Base-by-base conservation (phyloP, 2,113 vertebrate species). In the Lates calcarifer region DNA sequence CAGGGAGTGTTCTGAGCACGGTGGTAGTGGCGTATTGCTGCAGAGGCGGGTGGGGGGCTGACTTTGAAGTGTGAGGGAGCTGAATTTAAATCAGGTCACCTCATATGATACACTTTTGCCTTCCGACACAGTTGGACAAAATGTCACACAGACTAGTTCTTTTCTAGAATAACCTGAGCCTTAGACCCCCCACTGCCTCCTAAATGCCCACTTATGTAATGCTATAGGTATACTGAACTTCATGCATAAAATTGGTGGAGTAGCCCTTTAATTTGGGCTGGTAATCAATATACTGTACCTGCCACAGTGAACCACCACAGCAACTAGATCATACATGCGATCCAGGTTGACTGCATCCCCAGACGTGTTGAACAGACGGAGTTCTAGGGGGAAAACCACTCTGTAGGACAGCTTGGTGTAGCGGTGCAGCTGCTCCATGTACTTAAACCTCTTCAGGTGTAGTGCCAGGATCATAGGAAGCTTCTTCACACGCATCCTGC, bases 371-470 rank as follows among this genome's bases (percentile, higher is more conserved):
- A 99, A 99, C 77, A 99, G 97, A 24, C 98, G 97, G 2, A 99
- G 93, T 65, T 99, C 98, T 68, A 99, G 94, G 0, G 98, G 98
- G 90, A 99, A 99, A 9, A 99, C 98, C 41, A 99, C 98, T 0
- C 98, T 95, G 24, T 99, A 99, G 13, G 97, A 98, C 43, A 99
- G 96, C 93, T 99, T 99, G 58, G 98, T 99, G 68, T 99, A 99
- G 74, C 98, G 96, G 90, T 99, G 98, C 41, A 99, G 85, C 80
- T 99, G 97, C 88, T 99, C 98, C 98, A 99, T 99, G 75, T 99
- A 99, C 94, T 99, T 99, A 86, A 99, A 99, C 77, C 98, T 95
- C 93, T 99, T 99, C 60, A 99, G 96, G 87, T 99, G 98, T n/a
- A 99, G 95, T 0, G 98, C 98, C 93, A 99, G 91, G 83, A 99